Evolutionary conservation across 2,888 invertebrate species (phyloP).

Genomic region (Thecocarcelia acutangulata): DNA sequence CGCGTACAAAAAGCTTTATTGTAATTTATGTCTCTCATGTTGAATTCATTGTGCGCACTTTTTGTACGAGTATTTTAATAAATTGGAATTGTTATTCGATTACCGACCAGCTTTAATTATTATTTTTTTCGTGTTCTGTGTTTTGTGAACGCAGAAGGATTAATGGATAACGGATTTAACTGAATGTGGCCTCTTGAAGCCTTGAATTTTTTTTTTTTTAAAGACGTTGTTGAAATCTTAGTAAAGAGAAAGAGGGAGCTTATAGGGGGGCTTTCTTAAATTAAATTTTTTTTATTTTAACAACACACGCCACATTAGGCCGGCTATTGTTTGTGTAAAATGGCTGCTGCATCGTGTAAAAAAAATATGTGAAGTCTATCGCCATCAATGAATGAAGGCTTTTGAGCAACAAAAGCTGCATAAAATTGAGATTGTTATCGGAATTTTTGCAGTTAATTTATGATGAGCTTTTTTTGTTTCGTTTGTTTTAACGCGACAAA

Average conservation of each 20-base stretch:
- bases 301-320: not conserved
- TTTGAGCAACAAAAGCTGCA: conserved; percentile 68
- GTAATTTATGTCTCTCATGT: conserved; percentile 58
- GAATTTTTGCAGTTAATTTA: conserved; percentile 80
- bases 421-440: conserved; percentile 76
- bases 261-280: not conserved
- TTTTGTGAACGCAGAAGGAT: not conserved
- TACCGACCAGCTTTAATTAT: conserved; percentile 19
- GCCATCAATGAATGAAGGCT: conserved; percentile 19
- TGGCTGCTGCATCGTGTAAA: not conserved
- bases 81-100: conserved; percentile 57
- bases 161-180: not conserved
- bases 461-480: conserved; percentile 71
- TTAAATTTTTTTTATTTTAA: not conserved
- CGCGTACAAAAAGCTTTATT: conserved; percentile 6
- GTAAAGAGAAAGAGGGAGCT: no score
- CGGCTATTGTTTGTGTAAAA: no score
- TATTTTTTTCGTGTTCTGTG: not conserved
- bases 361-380: conserved; percentile 12
- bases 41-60: conserved; percentile 29
- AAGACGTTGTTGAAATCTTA: no score
- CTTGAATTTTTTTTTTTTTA: no score
- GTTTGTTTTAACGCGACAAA: conserved; percentile 48
- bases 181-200: not conserved
- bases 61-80: conserved; percentile 54